phyloP scores from a whole-genome alignment of 2,888 invertebrate species.

The Acleris cristana region DNA sequence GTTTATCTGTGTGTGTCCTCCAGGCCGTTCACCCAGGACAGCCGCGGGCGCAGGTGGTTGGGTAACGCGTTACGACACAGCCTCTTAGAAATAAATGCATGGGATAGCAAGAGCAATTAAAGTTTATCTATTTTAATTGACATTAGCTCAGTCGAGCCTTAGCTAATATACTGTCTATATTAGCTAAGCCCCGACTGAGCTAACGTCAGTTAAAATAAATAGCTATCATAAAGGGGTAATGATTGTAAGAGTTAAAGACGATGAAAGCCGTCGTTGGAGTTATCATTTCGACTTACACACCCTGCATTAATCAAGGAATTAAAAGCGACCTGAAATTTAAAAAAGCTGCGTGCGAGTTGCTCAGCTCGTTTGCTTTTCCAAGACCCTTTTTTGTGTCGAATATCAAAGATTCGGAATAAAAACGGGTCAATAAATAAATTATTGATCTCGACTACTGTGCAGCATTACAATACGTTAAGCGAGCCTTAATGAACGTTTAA shows the following conservation, averaged over 20 bases:
- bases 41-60: slow-evolving; percentile 45
- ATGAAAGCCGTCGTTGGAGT: too few relatives aligned
- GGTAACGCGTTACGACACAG: slow-evolving; percentile 48
- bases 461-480: slow-evolving; percentile 50
- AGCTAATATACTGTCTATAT: too few relatives aligned
- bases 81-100: slow-evolving; percentile 2
- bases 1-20: slow-evolving; percentile 8
- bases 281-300: too few relatives aligned
- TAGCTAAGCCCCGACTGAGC: too few relatives aligned
- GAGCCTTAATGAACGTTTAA: slow-evolving; percentile 71
- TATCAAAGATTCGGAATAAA: slow-evolving; percentile 20
- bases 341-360: too few relatives aligned
- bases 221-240: too few relatives aligned
- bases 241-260: too few relatives aligned
- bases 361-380: slow-evolving; percentile 15
- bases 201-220: too few relatives aligned
- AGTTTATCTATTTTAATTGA: too few relatives aligned
- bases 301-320: too few relatives aligned
- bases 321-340: too few relatives aligned
- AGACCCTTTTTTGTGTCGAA: slow-evolving; percentile 9
- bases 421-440: slow-evolving; percentile 30
- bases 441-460: slow-evolving; percentile 47
- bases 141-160: too few relatives aligned
- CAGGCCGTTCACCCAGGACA: slow-evolving; percentile 41
- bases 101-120: not conserved